Evolutionary conservation across 2,113 vertebrate species (phyloP).

Genomic region (Scomber colias): DNA sequence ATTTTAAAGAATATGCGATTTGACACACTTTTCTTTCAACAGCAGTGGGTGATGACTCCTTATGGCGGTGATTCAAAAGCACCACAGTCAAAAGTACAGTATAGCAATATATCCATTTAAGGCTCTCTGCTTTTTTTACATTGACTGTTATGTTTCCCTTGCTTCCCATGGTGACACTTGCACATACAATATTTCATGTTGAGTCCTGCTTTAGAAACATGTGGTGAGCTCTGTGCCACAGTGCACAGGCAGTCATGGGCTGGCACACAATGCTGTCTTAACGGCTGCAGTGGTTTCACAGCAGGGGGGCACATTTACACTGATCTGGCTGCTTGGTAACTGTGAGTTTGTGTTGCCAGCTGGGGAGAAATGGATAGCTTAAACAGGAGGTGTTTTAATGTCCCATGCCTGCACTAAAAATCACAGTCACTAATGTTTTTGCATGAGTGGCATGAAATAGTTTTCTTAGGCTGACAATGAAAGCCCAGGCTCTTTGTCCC

Average conservation of each 20-base stretch:
- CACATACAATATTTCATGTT: conserved; percentile 62
- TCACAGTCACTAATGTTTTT: conserved; percentile 54
- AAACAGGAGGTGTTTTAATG: conserved; percentile 72
- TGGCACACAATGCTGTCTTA: conserved; percentile 60
- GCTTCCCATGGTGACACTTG: conserved; percentile 63
- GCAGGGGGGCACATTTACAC: conserved; percentile 67
- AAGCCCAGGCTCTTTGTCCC: conserved; percentile 49
- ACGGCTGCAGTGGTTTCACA: conserved; percentile 65
- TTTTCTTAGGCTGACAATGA: conserved; percentile 67
- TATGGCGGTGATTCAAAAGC: conserved; percentile 40
- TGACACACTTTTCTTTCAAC: conserved; percentile 50
- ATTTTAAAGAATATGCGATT: conserved; percentile 43
- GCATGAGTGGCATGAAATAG: conserved; percentile 51
- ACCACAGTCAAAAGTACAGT: conserved; percentile 13
- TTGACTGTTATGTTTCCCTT: conserved; percentile 30
- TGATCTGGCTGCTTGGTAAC: conserved; percentile 71
- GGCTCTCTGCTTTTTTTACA: conserved; percentile 6
- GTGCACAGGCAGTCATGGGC: conserved; percentile 25
- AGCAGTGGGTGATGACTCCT: background rate
- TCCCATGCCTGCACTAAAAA: conserved; percentile 59
- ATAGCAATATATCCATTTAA: conserved; percentile 33
- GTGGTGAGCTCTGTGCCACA: conserved; percentile 28
- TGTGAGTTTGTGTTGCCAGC: conserved; percentile 65
- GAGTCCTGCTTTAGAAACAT: conserved; percentile 52
- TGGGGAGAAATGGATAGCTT: conserved; percentile 49